Evolutionary conservation across 2,888 invertebrate genomes (phyloP).

Genomic region (Biston betularia): DNA sequence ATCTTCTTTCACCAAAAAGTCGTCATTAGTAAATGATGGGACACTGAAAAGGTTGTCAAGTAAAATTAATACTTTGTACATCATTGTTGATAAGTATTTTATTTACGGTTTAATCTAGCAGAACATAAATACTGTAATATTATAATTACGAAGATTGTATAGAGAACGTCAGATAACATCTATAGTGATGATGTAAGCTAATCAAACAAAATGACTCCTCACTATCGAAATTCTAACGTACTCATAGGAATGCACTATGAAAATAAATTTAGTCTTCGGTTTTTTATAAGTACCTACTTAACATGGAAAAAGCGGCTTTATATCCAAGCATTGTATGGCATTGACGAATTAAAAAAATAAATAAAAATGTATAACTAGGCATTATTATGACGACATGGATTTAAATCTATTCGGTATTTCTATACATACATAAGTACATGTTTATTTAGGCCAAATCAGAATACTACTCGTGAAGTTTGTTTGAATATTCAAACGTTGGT

Average conservation of each 20-base stretch:
- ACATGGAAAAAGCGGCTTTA: no score
- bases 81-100: background rate
- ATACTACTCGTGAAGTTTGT: no score
- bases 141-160: background rate
- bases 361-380: no score
- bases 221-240: constrained; percentile 28
- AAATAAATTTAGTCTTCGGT: background rate
- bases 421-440: no score
- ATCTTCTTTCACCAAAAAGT: constrained; percentile 2
- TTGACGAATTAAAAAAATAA: no score
- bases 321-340: no score
- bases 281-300: background rate
- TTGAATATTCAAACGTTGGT: no score
- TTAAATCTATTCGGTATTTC: no score
- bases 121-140: no score
- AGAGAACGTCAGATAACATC: constrained; percentile 1
- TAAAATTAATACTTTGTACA: background rate
- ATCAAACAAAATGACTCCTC: constrained; percentile 25
- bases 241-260: constrained; percentile 16
- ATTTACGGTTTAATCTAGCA: background rate
- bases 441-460: no score
- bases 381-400: no score
- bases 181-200: constrained; percentile 32
- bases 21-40: constrained; percentile 14
- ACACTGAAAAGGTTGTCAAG: background rate